phyloP scores from a whole-genome alignment of 2,113 vertebrate genomes.

The Rhinogobius similis region DNA sequence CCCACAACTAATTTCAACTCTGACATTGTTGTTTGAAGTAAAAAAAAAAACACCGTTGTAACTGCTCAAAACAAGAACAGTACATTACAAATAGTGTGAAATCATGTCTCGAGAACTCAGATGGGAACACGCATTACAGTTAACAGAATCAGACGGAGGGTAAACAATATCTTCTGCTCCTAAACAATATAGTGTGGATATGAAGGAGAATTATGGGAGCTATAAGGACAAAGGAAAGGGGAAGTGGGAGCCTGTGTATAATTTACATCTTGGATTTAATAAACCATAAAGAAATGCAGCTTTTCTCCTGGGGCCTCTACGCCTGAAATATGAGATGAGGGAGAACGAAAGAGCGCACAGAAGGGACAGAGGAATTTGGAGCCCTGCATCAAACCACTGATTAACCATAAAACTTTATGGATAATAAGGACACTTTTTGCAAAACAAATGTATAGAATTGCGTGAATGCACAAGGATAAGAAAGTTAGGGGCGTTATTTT shows the following conservation, averaged over 20 bases:
- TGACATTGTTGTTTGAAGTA: constrained; percentile 21
- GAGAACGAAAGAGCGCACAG: not conserved
- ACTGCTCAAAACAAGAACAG: constrained; percentile 20
- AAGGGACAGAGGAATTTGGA: not conserved
- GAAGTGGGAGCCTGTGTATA: not conserved
- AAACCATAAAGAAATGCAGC: constrained; percentile 1
- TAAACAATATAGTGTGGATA: not conserved
- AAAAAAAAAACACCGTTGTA: not conserved
- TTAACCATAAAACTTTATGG: constrained; percentile 9
- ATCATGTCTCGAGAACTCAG: constrained; percentile 13
- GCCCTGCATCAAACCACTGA: constrained; percentile 8
- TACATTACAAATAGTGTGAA: constrained; percentile 24
- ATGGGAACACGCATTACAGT: constrained; percentile 1
- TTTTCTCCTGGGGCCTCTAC: not conserved
- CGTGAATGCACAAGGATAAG: too few species aligned
- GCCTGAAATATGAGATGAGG: constrained; percentile 18
- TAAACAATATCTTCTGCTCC: not conserved
- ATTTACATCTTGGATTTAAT: constrained; percentile 28
- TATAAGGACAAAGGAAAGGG: constrained; percentile 2
- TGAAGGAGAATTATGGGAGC: constrained; percentile 3
- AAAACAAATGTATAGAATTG: constrained; percentile 1
- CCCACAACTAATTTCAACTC: constrained; percentile 39
- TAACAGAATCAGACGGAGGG: constrained; percentile 9
- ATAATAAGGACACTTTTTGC: constrained; percentile 14
- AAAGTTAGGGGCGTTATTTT: too few species aligned